Percentiles rank a stretch among this genome's conserved stretches.
These are phyloP conservation scores for Cavia aperea DNA, from an alignment of 2,113 vertebrate genomes.

Conservation along the genomic window DNA sequence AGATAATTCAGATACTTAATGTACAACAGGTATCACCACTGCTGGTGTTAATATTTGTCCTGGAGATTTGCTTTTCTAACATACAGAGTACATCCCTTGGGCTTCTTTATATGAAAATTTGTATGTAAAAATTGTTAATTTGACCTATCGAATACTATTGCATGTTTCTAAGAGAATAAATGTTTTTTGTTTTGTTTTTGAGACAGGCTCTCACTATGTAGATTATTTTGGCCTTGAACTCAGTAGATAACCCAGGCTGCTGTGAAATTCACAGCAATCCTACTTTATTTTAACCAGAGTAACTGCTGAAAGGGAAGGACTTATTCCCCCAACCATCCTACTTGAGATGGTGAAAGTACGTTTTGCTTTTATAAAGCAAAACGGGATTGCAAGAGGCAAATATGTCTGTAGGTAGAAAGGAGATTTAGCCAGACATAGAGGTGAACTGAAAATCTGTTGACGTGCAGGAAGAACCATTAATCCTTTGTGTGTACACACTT, in stretches of 20 bases:
- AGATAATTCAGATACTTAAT: slow-evolving; percentile 23
- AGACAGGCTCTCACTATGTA: background rate
- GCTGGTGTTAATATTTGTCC: slow-evolving; percentile 40
- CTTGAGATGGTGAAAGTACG: background rate
- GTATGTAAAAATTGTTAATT: slow-evolving; percentile 31
- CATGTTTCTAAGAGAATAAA: slow-evolving; percentile 57
- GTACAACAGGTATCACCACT: background rate
- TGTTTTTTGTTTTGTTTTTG: background rate
- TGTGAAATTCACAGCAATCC: background rate
- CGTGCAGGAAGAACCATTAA: slow-evolving; percentile 43
- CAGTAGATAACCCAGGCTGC: background rate
- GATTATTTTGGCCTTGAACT: background rate
- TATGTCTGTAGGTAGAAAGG: background rate
- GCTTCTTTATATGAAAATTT: slow-evolving; percentile 22
- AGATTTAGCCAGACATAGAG: background rate
- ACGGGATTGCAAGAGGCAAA: slow-evolving; percentile 13
- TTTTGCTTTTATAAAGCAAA: slow-evolving; percentile 43
- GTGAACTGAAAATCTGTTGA: background rate
- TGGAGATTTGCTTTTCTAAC: slow-evolving; percentile 49
- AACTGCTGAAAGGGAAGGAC: slow-evolving; percentile 33
- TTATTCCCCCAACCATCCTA: background rate
- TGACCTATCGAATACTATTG: slow-evolving; percentile 3
- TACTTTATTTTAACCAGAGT: background rate
- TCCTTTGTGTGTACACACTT: slow-evolving; percentile 9
- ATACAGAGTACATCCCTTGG: slow-evolving; percentile 25